Conservation (phyloP, 2,888 invertebrate genomes). For the Hoplodrina blanda region DNA sequence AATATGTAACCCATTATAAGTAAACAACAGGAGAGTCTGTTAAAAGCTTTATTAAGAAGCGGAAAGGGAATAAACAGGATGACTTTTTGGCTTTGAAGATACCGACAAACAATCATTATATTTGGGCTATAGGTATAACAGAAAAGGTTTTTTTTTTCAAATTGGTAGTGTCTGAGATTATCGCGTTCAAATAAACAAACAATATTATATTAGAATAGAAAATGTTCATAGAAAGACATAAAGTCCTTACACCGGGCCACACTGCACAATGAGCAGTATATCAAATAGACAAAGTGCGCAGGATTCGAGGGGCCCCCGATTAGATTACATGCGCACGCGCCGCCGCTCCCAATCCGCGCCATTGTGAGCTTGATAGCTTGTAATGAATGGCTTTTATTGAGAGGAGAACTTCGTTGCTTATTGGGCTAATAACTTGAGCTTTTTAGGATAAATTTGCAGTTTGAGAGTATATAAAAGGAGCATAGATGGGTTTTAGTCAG, state of each 20-base stretch:
- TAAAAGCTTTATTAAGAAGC: constrained; percentile 1
- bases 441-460: background rate
- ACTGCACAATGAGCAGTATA: constrained; percentile 52
- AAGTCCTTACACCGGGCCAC: constrained; percentile 16
- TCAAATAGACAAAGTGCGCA: constrained; percentile 52
- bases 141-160: too few relatives aligned
- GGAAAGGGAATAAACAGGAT: background rate
- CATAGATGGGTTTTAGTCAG: too few relatives aligned
- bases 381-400: constrained; percentile 43
- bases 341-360: constrained; percentile 56
- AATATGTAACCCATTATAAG: constrained; percentile 4
- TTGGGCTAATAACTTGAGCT: background rate
- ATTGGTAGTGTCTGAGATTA: too few relatives aligned
- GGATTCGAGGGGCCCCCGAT: constrained; percentile 67
- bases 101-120: background rate
- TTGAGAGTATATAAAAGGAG: too few relatives aligned
- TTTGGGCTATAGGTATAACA: too few relatives aligned
- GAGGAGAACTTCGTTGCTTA: constrained; percentile 11
- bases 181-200: too few relatives aligned
- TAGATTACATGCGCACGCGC: constrained; percentile 64
- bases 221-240: constrained; percentile 23
- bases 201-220: background rate
- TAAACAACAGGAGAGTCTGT: background rate
- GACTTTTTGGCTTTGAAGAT: background rate
- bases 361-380: constrained; percentile 48